Evolutionary conservation across 2,888 invertebrate genomes (phyloP).

Genomic region (Xestia xanthographa): DNA sequence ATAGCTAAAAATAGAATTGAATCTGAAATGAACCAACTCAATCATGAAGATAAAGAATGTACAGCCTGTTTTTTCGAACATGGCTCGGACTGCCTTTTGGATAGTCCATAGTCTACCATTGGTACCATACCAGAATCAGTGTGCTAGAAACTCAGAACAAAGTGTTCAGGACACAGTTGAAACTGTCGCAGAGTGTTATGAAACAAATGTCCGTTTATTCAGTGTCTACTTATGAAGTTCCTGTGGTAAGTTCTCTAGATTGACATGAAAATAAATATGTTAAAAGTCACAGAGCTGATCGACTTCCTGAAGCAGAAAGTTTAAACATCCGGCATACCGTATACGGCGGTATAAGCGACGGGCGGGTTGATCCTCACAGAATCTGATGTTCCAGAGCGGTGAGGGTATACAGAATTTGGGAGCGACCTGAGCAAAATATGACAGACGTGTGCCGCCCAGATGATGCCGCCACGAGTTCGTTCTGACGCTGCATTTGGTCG

Average conservation of each 20-base stretch:
- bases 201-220: conserved; percentile 80
- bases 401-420: too few relatives aligned
- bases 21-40: conserved; percentile 67
- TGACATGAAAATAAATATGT: neutral
- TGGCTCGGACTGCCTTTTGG: conserved; percentile 85
- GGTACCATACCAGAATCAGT: conserved; percentile 90
- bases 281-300: too few relatives aligned
- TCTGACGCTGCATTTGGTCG: too few relatives aligned
- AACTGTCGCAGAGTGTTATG: conserved; percentile 89
- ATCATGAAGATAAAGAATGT: conserved; percentile 78
- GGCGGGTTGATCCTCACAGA: too few relatives aligned
- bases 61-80: conserved; percentile 85
- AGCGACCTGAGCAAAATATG: too few relatives aligned
- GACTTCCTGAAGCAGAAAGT: too few relatives aligned
- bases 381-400: too few relatives aligned
- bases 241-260: conserved; percentile 72
- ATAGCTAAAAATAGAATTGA: conserved; percentile 6
- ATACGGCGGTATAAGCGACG: too few relatives aligned
- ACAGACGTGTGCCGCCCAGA: too few relatives aligned
- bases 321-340: too few relatives aligned
- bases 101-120: conserved; percentile 84
- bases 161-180: conserved; percentile 90
- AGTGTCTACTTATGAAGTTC: conserved; percentile 78
- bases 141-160: conserved; percentile 92
- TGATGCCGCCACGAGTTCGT: too few relatives aligned